Evolutionary conservation across 2,797 vertebrate species (phyloP).

Genomic region (Harpagifer antarcticus): DNA sequence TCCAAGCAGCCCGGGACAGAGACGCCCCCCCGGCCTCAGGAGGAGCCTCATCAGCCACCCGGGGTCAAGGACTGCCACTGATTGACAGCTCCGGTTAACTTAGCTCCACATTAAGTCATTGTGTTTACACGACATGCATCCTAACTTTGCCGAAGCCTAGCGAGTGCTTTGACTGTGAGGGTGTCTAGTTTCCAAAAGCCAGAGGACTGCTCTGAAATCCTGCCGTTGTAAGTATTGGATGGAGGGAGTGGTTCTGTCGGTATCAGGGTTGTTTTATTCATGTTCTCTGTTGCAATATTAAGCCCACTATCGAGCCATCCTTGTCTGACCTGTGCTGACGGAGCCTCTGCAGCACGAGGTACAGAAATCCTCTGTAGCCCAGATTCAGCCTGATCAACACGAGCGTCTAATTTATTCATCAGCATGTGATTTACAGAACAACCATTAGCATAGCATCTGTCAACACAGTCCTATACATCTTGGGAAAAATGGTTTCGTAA

Average conservation of each 20-base stretch:
- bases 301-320: slow-evolving; percentile 78
- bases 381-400: slow-evolving; percentile 51
- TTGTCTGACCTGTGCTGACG: slow-evolving; percentile 69
- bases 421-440: slow-evolving; percentile 53
- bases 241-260: slow-evolving; percentile 62
- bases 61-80: slow-evolving; percentile 78
- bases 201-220: slow-evolving; percentile 48
- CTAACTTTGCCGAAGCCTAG: slow-evolving; percentile 52
- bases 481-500: slow-evolving; percentile 17
- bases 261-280: slow-evolving; percentile 81
- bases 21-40: slow-evolving; percentile 57
- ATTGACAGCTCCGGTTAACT: slow-evolving; percentile 73
- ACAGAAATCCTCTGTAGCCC: slow-evolving; percentile 33
- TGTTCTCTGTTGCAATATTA: slow-evolving; percentile 81
- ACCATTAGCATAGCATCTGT: slow-evolving; percentile 65
- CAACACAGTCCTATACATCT: slow-evolving; percentile 33
- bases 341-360: slow-evolving; percentile 62
- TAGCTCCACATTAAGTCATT: slow-evolving; percentile 63
- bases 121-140: slow-evolving; percentile 69
- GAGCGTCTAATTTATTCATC: slow-evolving; percentile 65
- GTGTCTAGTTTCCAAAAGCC: slow-evolving; percentile 50
- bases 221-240: slow-evolving; percentile 72
- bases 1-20: slow-evolving; percentile 50
- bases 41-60: slow-evolving; percentile 67
- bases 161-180: slow-evolving; percentile 17